These are phyloP conservation scores for Gisinianus flammeolus DNA, from an alignment of 2,888 invertebrate species.

Conservation along the genomic window DNA sequence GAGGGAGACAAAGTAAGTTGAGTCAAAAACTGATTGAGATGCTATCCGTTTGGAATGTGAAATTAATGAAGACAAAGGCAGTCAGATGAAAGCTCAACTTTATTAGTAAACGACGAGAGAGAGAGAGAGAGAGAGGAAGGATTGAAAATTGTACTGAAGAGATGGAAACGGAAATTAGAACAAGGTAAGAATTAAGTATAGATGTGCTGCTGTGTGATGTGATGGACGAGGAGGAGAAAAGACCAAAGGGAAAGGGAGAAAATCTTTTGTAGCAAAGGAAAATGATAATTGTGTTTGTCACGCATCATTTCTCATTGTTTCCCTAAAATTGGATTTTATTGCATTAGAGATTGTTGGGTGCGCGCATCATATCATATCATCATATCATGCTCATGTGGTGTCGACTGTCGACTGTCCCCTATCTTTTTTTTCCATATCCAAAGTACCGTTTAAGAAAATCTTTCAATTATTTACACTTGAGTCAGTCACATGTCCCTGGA, in stretches of 20 bases:
- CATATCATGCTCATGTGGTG: not conserved
- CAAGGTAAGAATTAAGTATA: not conserved
- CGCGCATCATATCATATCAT: not conserved
- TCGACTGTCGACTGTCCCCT: not conserved
- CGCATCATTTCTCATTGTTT: slow-evolving; percentile 27
- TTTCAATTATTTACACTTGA: slow-evolving; percentile 39
- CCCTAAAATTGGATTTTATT: slow-evolving; percentile 23
- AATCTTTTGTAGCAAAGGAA: slow-evolving; percentile 18
- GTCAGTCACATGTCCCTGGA: not conserved
- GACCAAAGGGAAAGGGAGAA: not conserved
- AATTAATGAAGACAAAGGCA: not conserved
- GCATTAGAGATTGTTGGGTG: not conserved
- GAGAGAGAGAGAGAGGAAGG: not conserved
- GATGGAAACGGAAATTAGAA: not conserved
- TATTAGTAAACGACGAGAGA: not conserved
- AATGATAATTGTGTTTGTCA: slow-evolving; percentile 18
- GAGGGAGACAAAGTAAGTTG: not conserved
- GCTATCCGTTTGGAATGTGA: not conserved
- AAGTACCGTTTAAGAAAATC: slow-evolving; percentile 31
- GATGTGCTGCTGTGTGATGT: not conserved
- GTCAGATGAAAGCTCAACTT: not conserved
- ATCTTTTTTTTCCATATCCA: not conserved
- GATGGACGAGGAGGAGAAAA: not conserved
- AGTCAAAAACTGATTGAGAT: not conserved
- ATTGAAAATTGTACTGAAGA: too few species aligned